Evolutionary conservation across 2,797 vertebrate species (phyloP), one percentile per base, ranked within the genome.

Genomic region (Echeneis naucrates): DNA sequence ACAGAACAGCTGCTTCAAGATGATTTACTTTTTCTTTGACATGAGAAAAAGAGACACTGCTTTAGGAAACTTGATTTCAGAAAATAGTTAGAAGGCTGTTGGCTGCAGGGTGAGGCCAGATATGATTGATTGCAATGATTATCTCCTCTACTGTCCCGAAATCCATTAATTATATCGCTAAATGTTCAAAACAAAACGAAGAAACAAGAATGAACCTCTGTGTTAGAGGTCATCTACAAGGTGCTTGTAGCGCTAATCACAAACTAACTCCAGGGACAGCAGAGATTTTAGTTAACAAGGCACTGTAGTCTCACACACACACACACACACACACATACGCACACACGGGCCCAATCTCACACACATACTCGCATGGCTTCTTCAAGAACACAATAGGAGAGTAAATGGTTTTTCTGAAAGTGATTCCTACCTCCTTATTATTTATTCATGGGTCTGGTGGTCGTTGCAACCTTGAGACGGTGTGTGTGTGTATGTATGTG

Each of bases 361-460:
- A 54, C 64, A 55, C 69, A 70, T 72, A 45, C 75, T 60, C 84
- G 79, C 75, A 75, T 57, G 56, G 81, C 86, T 85, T 88, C 87
- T 86, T 88, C 78, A 82, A 92, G 90, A 94, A 94, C 90, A 94
- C 92, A 94, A 94, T 93, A 90, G 89, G 87, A 78, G 90, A 89
- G 87, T 94, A 94, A 95, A 94, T 94, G 92, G 87, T 92, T 94
- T 93, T 93, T 93, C 86, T 91, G 93, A 94, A 95, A 94, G 90
- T 86, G 93, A 95, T 95, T 93, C 91, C 90, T 88, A 88, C 88
- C 88, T 80, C 74, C 84, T 80, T 87, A 94, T 95, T 94, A 95
- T 94, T 95, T 94, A 95, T 95, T 95, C 93, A 95, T 95, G 91
- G 89, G 42, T 88, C 93, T 92, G 87, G 87, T 93, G 92, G 94